Percentiles rank a stretch among this genome's conserved stretches.
These are phyloP conservation scores for Oncorhynchus masou DNA, from an alignment of 2,113 vertebrate genomes.

Conservation along the genomic window DNA sequence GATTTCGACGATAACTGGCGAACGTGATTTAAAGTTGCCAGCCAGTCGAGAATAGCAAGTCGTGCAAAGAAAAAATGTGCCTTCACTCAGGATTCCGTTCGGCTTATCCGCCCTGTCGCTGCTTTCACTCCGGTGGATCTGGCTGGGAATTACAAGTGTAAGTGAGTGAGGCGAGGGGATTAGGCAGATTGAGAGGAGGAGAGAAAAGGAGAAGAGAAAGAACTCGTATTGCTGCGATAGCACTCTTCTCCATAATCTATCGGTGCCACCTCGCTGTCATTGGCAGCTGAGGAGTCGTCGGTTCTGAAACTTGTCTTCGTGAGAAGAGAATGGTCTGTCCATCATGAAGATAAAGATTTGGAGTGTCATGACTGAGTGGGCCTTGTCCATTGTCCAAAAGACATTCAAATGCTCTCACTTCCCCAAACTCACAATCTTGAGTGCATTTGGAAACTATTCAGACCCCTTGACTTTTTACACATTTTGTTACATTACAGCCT, in stretches of 20 bases:
- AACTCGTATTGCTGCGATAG: background rate
- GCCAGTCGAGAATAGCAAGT: constrained; percentile 31
- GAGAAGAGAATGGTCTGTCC: background rate
- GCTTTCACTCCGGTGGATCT: constrained; percentile 67
- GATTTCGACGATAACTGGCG: constrained; percentile 36
- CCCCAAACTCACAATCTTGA: background rate
- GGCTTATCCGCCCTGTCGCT: constrained; percentile 66
- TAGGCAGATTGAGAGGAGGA: constrained; percentile 45
- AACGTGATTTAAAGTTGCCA: constrained; percentile 34
- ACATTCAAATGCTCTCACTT: background rate
- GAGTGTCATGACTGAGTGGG: background rate
- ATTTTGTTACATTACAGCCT: too few relatives aligned
- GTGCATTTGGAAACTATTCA: too few relatives aligned
- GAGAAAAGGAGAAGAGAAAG: background rate
- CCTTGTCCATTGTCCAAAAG: background rate
- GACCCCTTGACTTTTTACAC: too few relatives aligned
- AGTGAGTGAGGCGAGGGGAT: constrained; percentile 69
- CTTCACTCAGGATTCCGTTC: constrained; percentile 62
- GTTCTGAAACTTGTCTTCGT: background rate
- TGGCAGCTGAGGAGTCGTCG: background rate
- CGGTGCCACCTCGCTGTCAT: background rate
- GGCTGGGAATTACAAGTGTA: constrained; percentile 74
- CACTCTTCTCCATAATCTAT: background rate
- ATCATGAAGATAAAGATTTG: too few relatives aligned
- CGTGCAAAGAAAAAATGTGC: constrained; percentile 45